Conservation (phyloP, 1,140 invertebrate genomes). For the Galleria mellonella region DNA sequence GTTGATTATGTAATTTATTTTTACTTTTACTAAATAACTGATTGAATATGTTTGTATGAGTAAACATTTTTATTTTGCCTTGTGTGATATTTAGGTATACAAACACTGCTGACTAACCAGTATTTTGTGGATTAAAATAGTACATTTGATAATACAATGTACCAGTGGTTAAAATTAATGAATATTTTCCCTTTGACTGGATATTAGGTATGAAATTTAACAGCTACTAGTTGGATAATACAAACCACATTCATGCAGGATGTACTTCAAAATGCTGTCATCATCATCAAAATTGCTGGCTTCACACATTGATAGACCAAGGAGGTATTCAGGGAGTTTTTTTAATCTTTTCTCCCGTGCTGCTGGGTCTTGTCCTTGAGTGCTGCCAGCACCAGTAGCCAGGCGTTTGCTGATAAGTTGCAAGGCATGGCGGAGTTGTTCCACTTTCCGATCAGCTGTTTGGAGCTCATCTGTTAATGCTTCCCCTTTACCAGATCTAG, state of each 20-base stretch:
- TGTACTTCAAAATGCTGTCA: conserved; percentile 74
- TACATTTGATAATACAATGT: too few species aligned
- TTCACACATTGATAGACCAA: conserved; percentile 75
- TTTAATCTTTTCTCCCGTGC: conserved; percentile 84
- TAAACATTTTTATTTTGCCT: too few species aligned
- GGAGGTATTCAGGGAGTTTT: conserved; percentile 75
- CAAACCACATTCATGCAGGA: conserved; percentile 76
- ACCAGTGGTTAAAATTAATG: too few species aligned
- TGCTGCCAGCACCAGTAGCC: conserved; percentile 71
- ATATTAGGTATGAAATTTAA: too few species aligned
- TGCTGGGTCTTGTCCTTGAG: conserved; percentile 75
- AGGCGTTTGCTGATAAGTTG: conserved; percentile 81
- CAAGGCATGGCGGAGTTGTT: conserved; percentile 85
- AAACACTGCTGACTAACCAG: too few species aligned
- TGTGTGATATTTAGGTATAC: too few species aligned
- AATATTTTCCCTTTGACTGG: too few species aligned
- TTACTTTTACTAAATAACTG: too few species aligned
- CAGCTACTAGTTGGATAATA: conserved; percentile 1
- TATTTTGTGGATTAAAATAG: too few species aligned
- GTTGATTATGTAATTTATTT: too few species aligned
- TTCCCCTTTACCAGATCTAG: conserved; percentile 91
- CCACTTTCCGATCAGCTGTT: conserved; percentile 89
- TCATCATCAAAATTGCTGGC: conserved; percentile 76
- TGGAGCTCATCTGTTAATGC: conserved; percentile 90
- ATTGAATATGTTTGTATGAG: too few species aligned